These are phyloP conservation scores for Iselma pallidipennis DNA, from an alignment of 2,888 invertebrate species.

Conservation along the genomic window DNA sequence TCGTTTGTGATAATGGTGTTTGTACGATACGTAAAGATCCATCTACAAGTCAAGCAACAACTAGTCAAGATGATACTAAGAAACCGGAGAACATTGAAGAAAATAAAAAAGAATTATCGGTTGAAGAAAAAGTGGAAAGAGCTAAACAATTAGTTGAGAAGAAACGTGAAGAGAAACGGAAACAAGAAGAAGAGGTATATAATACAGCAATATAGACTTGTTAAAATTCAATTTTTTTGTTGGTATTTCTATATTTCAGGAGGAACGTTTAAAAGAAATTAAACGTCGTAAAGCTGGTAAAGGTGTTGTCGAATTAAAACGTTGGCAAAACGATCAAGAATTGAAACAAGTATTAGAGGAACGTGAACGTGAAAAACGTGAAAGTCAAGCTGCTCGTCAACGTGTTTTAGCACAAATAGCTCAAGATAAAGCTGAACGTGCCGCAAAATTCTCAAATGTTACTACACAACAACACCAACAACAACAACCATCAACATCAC, in stretches of 20 bases:
- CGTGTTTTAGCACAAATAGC: slow-evolving; percentile 82
- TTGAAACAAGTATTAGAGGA: slow-evolving; percentile 73
- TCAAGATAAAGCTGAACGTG: slow-evolving; percentile 76
- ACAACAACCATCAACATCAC: slow-evolving; percentile 19
- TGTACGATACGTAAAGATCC: slow-evolving; percentile 48
- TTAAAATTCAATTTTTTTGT: background rate
- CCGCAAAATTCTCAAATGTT: slow-evolving; percentile 53
- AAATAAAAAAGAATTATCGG: slow-evolving; percentile 31
- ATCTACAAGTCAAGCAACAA: slow-evolving; percentile 1
- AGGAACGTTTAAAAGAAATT: slow-evolving; percentile 61
- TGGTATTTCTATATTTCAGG: slow-evolving; percentile 31
- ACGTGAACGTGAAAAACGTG: slow-evolving; percentile 74
- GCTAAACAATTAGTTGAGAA: slow-evolving; percentile 71
- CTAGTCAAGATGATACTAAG: background rate
- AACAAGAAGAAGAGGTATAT: slow-evolving; percentile 68
- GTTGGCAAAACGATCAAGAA: slow-evolving; percentile 75
- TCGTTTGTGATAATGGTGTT: slow-evolving; percentile 61
- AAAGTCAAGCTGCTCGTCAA: slow-evolving; percentile 74
- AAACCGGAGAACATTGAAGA: background rate
- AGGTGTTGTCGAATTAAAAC: slow-evolving; percentile 71
- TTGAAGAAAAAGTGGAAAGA: slow-evolving; percentile 65
- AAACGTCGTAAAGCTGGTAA: slow-evolving; percentile 76
- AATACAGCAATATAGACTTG: background rate
- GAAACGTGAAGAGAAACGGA: slow-evolving; percentile 65
- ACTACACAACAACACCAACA: slow-evolving; percentile 11